Evolutionary conservation across 1,140 invertebrate genomes (phyloP).

Genomic region (Pomacea maculata): DNA sequence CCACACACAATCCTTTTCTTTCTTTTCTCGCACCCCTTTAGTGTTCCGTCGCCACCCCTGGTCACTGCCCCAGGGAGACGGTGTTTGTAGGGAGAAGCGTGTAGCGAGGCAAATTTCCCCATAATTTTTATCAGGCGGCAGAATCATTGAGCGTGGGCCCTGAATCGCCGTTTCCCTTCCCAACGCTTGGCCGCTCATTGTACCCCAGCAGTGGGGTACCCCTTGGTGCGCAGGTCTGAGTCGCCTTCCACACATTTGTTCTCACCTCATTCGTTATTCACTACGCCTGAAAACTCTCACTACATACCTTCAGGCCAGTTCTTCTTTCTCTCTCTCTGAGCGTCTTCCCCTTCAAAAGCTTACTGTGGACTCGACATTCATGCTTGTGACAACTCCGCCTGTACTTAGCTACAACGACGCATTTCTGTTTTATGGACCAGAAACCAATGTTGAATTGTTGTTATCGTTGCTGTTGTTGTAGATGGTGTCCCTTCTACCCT

Average conservation of each 20-base stretch:
- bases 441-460: too few relatives aligned
- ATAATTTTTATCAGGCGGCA: slow-evolving; percentile 12
- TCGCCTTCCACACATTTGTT: slow-evolving; percentile 13
- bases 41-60: background rate
- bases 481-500: too few relatives aligned
- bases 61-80: slow-evolving; percentile 5
- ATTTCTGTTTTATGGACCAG: too few relatives aligned
- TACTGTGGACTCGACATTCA: too few relatives aligned
- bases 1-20: slow-evolving; percentile 9
- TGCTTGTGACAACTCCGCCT: too few relatives aligned
- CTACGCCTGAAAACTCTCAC: background rate
- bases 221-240: slow-evolving; percentile 13
- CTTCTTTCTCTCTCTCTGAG: too few relatives aligned
- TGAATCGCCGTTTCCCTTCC: background rate
- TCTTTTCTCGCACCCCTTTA: background rate
- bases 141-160: background rate
- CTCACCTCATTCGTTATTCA: slow-evolving; percentile 20
- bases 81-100: slow-evolving; percentile 22
- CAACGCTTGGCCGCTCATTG: background rate
- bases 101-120: slow-evolving; percentile 21
- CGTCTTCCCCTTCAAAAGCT: too few relatives aligned
- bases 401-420: too few relatives aligned
- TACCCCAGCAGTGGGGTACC: slow-evolving; percentile 1
- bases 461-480: too few relatives aligned
- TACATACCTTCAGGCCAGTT: too few relatives aligned